phyloP scores from a whole-genome alignment of 2,888 invertebrate species.

The Hedya salicella region DNA sequence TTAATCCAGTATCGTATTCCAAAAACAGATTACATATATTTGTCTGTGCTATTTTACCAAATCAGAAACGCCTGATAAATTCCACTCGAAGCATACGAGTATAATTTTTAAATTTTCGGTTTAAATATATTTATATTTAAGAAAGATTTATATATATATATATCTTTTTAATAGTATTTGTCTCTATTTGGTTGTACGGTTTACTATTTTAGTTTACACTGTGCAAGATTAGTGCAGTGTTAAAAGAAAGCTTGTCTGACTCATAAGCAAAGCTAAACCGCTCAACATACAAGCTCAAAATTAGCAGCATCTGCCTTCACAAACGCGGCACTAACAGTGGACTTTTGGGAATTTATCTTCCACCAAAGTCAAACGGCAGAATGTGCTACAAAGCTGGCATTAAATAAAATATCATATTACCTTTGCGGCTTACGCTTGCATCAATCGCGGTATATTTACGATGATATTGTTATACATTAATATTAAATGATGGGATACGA shows the following conservation, averaged over 20 bases:
- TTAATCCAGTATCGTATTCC: background rate
- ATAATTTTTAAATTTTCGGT: too few relatives aligned
- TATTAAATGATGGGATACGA: constrained; percentile 58
- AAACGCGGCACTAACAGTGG: constrained; percentile 14
- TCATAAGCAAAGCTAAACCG: constrained; percentile 29
- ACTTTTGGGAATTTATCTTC: constrained; percentile 40
- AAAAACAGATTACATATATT: too few relatives aligned
- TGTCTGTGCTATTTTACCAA: too few relatives aligned
- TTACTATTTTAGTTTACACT: background rate
- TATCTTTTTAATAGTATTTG: background rate
- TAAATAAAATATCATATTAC: constrained; percentile 39
- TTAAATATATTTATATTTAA: too few relatives aligned
- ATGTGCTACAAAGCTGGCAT: constrained; percentile 32
- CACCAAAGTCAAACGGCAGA: constrained; percentile 36
- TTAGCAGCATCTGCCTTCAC: constrained; percentile 29
- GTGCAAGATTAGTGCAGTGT: constrained; percentile 1
- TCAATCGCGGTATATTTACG: constrained; percentile 34
- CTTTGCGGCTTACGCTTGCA: constrained; percentile 34
- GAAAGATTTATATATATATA: too few relatives aligned
- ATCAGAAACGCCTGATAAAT: too few relatives aligned
- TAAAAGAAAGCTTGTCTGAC: constrained; percentile 16
- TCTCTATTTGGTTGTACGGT: background rate
- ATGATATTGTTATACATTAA: constrained; percentile 38
- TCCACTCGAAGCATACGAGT: too few relatives aligned
- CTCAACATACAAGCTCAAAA: constrained; percentile 23